Conservation (phyloP, 2,797 vertebrate species). For the Cetoscarus ocellatus region DNA sequence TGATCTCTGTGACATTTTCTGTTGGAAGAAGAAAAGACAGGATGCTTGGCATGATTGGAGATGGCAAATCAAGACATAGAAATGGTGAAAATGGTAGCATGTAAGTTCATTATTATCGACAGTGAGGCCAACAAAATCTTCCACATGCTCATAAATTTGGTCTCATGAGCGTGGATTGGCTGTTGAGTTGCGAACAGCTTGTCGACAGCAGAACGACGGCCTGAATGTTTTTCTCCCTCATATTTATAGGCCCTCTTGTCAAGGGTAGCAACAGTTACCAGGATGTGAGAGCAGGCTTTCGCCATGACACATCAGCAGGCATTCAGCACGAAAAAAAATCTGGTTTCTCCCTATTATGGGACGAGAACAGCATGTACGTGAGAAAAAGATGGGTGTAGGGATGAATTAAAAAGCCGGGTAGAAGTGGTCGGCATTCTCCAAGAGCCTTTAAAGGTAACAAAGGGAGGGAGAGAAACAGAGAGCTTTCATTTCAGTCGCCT, state of each 20-base stretch:
- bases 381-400: background rate
- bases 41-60: no score
- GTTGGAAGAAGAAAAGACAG: slow-evolving; percentile 52
- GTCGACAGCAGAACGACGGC: slow-evolving; percentile 57
- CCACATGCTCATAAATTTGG: slow-evolving; percentile 31
- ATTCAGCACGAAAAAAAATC: slow-evolving; percentile 27
- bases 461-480: slow-evolving; percentile 24
- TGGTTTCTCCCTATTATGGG: slow-evolving; percentile 15
- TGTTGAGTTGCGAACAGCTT: slow-evolving; percentile 40
- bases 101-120: slow-evolving; percentile 11
- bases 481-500: slow-evolving; percentile 34
- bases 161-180: slow-evolving; percentile 16
- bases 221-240: slow-evolving; percentile 49
- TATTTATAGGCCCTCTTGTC: slow-evolving; percentile 76
- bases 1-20: slow-evolving; percentile 95
- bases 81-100: slow-evolving; percentile 3
- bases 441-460: background rate
- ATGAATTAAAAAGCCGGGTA: slow-evolving; percentile 9
- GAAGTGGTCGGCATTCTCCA: background rate
- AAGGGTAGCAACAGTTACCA: slow-evolving; percentile 79
- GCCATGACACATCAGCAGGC: slow-evolving; percentile 63
- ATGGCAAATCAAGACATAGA: no score
- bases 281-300: slow-evolving; percentile 60
- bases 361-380: background rate
- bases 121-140: slow-evolving; percentile 30